Evolutionary conservation across 2,113 vertebrate species (phyloP).

Genomic region (Rhinogobius similis): DNA sequence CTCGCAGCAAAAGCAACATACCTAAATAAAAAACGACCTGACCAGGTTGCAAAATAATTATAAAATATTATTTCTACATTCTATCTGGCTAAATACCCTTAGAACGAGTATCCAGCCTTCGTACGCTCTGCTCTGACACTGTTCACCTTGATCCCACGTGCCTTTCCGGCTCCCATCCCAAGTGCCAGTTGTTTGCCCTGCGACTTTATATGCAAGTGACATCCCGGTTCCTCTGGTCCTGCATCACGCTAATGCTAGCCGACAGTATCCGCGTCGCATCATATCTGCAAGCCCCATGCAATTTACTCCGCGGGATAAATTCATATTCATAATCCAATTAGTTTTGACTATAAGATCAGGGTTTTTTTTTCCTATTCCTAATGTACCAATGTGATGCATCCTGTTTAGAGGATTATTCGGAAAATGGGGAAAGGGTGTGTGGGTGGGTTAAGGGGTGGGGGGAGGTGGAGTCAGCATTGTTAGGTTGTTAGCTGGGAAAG

Average conservation of each 20-base stretch:
- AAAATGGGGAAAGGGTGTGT: slow-evolving; percentile 25
- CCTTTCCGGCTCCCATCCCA: background rate
- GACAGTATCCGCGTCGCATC: slow-evolving; percentile 53
- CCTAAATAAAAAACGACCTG: background rate
- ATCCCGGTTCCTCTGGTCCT: slow-evolving; percentile 21
- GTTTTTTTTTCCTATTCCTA: slow-evolving; percentile 1
- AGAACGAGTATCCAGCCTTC: background rate
- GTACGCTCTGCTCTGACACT: background rate
- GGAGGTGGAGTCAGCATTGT: slow-evolving; percentile 26
- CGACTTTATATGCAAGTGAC: slow-evolving; percentile 13
- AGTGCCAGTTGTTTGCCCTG: background rate
- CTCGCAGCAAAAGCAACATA: no score
- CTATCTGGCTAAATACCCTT: background rate
- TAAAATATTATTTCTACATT: background rate
- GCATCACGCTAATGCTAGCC: slow-evolving; percentile 43
- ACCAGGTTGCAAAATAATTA: background rate
- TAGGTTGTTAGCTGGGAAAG: slow-evolving; percentile 38
- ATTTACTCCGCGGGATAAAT: slow-evolving; percentile 43
- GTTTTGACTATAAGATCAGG: slow-evolving; percentile 56
- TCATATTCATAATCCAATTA: slow-evolving; percentile 69
- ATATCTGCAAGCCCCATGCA: slow-evolving; percentile 37
- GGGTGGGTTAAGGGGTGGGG: slow-evolving; percentile 22
- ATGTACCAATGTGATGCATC: slow-evolving; percentile 55
- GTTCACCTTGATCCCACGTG: slow-evolving; percentile 9
- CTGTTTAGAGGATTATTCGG: slow-evolving; percentile 53